phyloP scores from a whole-genome alignment of 2,113 vertebrate species.

The Etia nguti region DNA sequence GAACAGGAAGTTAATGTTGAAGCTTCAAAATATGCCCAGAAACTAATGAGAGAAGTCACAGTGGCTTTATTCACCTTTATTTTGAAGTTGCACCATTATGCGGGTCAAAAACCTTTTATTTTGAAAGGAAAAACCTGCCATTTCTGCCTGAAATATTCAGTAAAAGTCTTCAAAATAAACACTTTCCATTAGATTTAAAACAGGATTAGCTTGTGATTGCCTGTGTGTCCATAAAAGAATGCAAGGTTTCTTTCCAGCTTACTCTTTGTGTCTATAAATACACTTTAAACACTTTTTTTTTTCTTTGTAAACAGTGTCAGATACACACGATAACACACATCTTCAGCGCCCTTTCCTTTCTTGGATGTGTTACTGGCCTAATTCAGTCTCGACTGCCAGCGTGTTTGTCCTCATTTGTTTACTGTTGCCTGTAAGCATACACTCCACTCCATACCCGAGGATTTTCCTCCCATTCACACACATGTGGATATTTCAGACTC shows the following conservation, averaged over 20 bases:
- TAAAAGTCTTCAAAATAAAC: not conserved
- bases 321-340: not conserved
- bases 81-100: not conserved
- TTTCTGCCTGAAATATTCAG: not conserved
- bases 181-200: not conserved
- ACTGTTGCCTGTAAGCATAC: not conserved
- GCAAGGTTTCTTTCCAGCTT: not conserved
- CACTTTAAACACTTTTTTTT: not conserved
- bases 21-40: not conserved
- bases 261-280: not conserved
- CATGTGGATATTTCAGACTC: conserved; percentile 7
- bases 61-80: not conserved
- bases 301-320: not conserved
- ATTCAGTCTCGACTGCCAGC: not conserved
- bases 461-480: not conserved
- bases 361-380: not conserved
- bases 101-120: not conserved
- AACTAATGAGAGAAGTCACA: not conserved
- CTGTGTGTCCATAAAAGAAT: not conserved
- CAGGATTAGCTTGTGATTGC: not conserved
- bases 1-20: not conserved
- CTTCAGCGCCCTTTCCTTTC: not conserved
- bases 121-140: not conserved
- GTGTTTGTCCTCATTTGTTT: not conserved
- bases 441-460: not conserved